Evolutionary conservation across 2,113 vertebrate species (phyloP).

Genomic region (Phyllostomus discolor): DNA sequence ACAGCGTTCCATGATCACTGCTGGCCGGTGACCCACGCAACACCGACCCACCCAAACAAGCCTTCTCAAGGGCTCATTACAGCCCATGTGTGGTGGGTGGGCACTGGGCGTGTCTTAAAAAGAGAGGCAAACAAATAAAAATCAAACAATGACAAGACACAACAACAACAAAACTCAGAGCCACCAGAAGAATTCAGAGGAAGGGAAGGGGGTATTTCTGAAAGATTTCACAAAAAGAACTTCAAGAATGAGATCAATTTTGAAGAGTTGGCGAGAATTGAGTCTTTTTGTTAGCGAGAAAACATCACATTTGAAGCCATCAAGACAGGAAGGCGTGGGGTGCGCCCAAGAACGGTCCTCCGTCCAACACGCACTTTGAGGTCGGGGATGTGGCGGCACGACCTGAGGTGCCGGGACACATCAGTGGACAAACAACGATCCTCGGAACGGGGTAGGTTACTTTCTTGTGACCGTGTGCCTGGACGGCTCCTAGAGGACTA

Average conservation of each 20-base stretch:
- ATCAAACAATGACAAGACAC: not conserved
- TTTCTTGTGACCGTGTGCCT: not conserved
- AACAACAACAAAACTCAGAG: not conserved
- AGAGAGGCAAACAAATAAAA: not conserved
- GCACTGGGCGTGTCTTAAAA: not conserved
- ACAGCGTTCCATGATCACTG: no score
- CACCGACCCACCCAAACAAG: not conserved
- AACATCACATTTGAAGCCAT: not conserved
- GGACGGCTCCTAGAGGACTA: not conserved
- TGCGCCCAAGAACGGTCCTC: not conserved
- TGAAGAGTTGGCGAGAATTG: not conserved
- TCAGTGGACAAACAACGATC: not conserved
- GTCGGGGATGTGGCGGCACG: not conserved
- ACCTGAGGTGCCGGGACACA: rapidly evolving
- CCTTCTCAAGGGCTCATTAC: not conserved
- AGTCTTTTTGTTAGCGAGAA: not conserved
- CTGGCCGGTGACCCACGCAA: no score
- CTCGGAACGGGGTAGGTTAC: rapidly evolving
- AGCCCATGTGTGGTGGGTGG: not conserved
- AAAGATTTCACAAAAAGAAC: not conserved
- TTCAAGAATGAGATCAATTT: not conserved
- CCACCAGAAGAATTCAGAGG: not conserved
- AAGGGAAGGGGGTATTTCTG: not conserved
- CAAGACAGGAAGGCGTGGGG: not conserved
- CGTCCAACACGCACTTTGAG: not conserved